Conservation (phyloP, 2,888 invertebrate species). For the Morinoia aosen region DNA sequence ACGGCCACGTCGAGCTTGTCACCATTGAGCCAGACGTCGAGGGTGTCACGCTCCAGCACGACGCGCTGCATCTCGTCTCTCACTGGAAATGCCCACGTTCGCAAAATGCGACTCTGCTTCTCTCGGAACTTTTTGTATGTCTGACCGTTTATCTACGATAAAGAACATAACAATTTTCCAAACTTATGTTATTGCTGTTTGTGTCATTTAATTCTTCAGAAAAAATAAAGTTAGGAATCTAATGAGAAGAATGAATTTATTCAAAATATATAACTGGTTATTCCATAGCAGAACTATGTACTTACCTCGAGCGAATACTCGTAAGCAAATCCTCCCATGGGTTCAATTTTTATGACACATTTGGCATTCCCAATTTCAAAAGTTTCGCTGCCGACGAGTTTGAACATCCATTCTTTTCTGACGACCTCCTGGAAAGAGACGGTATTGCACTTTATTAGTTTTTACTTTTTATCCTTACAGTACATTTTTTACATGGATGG, state of each 20-base stretch:
- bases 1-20: conserved; percentile 79
- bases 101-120: conserved; percentile 81
- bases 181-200: background rate
- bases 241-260: background rate
- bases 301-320: conserved; percentile 80
- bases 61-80: conserved; percentile 69
- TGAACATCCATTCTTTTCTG: conserved; percentile 91
- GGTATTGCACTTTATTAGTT: background rate
- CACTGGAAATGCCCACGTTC: conserved; percentile 80
- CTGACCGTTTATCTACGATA: conserved; percentile 81
- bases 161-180: background rate
- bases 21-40: conserved; percentile 85
- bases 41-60: conserved; percentile 80
- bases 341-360: conserved; percentile 76
- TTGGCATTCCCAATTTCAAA: conserved; percentile 78
- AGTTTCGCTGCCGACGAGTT: conserved; percentile 86
- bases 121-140: conserved; percentile 85
- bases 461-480: background rate
- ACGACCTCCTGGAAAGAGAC: conserved; percentile 77
- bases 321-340: conserved; percentile 82
- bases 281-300: background rate
- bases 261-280: background rate
- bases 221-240: background rate
- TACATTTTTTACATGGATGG: too few relatives aligned
- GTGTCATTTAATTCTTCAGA: background rate